These are phyloP conservation scores for Callithrix jacchus DNA, from an alignment of 2,113 vertebrate species.

Conservation along the genomic window DNA sequence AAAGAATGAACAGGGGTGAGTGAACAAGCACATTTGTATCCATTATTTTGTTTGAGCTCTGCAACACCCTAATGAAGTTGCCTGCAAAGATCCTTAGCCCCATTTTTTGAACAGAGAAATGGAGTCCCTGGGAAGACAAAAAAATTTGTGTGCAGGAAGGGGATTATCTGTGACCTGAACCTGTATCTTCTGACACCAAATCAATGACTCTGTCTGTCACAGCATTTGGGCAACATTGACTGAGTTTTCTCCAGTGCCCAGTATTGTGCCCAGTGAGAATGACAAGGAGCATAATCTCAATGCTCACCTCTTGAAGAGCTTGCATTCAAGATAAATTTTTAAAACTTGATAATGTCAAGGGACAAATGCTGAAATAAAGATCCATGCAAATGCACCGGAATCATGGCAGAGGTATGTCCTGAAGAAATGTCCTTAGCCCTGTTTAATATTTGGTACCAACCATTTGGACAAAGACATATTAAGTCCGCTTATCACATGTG, in stretches of 20 bases:
- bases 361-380: not conserved
- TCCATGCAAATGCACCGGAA: not conserved
- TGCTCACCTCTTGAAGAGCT: not conserved
- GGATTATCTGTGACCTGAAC: not conserved
- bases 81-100: not conserved
- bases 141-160: not conserved
- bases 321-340: not conserved
- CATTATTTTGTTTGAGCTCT: not conserved
- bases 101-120: not conserved
- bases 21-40: not conserved
- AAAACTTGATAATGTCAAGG: not conserved
- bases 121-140: not conserved
- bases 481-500: slow-evolving; percentile 67
- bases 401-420: not conserved
- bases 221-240: not conserved
- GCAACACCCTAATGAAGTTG: not conserved
- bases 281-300: not conserved
- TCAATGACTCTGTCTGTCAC: not conserved
- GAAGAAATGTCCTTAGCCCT: slow-evolving; percentile 30
- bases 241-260: not conserved
- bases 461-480: slow-evolving; percentile 60
- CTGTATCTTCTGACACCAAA: not conserved
- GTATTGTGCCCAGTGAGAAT: not conserved
- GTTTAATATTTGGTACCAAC: slow-evolving; percentile 64
- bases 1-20: not conserved